Percentiles rank a stretch among this genome's conserved stretches.
phyloP scores from a whole-genome alignment of 2,797 vertebrate species.

The Paedocypris micromegethes region DNA sequence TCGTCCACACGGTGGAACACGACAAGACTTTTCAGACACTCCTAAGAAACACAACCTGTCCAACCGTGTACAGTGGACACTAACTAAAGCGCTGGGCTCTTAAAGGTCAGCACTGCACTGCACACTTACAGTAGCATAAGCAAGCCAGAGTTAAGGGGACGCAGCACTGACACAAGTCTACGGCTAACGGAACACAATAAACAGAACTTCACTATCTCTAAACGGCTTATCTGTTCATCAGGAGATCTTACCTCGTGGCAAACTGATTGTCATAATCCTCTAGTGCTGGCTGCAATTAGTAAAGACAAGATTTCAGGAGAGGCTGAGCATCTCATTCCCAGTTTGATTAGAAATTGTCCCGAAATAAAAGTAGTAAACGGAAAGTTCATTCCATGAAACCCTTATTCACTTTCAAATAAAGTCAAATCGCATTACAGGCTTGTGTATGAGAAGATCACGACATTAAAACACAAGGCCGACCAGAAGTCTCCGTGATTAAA shows the following conservation, averaged over 20 bases:
- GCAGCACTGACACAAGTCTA: constrained; percentile 12
- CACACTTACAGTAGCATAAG: constrained; percentile 41
- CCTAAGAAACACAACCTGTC: constrained; percentile 33
- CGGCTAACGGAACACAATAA: no score
- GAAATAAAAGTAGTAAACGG: background rate
- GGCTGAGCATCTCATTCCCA: constrained; percentile 14
- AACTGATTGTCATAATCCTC: constrained; percentile 91
- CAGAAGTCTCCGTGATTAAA: no score
- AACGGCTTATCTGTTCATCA: constrained; percentile 29
- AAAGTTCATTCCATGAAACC: constrained; percentile 10
- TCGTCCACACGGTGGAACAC: no score
- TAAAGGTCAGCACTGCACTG: constrained; percentile 26
- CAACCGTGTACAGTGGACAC: constrained; percentile 22
- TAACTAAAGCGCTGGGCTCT: no score
- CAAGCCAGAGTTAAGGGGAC: constrained; percentile 38
- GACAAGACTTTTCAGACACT: no score
- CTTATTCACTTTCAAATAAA: background rate
- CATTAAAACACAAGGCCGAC: no score
- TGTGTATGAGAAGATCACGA: no score
- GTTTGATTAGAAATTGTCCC: background rate
- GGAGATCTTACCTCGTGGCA: constrained; percentile 85
- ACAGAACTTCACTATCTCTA: constrained; percentile 1
- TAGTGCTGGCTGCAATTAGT: constrained; percentile 74
- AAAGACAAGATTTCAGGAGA: constrained; percentile 29
- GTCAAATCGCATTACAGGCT: no score